Evolutionary conservation across 2,113 vertebrate species (phyloP).

Genomic region (Podarcis cretensis): DNA sequence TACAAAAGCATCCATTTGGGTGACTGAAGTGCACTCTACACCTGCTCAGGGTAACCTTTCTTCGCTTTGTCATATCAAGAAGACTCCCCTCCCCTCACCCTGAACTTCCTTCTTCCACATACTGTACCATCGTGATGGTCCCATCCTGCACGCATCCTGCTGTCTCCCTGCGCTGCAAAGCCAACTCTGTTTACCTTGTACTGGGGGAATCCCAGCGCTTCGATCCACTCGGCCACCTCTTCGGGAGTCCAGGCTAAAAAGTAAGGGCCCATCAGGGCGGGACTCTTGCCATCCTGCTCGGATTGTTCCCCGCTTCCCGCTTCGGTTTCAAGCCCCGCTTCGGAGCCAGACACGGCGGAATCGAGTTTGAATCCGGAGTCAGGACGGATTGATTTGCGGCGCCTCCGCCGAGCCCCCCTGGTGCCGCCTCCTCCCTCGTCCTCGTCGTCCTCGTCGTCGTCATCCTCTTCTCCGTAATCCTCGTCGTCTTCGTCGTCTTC

Average conservation of each 20-base stretch:
- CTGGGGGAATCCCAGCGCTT: slow-evolving; percentile 73
- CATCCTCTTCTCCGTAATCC: not conserved
- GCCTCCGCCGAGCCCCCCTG: not conserved
- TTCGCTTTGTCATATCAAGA: no score
- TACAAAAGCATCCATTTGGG: no score
- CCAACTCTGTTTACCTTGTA: slow-evolving; percentile 72
- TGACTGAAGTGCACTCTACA: not conserved
- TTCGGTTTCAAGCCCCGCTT: not conserved
- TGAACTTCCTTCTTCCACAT: not conserved
- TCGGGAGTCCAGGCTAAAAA: slow-evolving; percentile 65
- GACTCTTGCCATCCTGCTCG: not conserved
- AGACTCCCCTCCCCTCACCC: no score
- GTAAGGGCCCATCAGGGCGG: not conserved
- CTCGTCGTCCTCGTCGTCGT: not conserved
- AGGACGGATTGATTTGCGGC: not conserved
- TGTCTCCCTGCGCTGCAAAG: not conserved
- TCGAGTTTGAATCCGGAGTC: not conserved
- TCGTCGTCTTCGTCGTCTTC: not conserved
- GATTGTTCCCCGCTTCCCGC: not conserved
- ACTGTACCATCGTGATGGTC: not conserved
- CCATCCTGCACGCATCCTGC: not conserved
- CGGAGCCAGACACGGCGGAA: not conserved
- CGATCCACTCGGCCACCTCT: slow-evolving; percentile 77
- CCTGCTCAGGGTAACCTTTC: no score
- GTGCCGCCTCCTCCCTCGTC: not conserved